Evolutionary conservation across 2,797 vertebrate species (phyloP).

Genomic region (Decapterus maruadsi): DNA sequence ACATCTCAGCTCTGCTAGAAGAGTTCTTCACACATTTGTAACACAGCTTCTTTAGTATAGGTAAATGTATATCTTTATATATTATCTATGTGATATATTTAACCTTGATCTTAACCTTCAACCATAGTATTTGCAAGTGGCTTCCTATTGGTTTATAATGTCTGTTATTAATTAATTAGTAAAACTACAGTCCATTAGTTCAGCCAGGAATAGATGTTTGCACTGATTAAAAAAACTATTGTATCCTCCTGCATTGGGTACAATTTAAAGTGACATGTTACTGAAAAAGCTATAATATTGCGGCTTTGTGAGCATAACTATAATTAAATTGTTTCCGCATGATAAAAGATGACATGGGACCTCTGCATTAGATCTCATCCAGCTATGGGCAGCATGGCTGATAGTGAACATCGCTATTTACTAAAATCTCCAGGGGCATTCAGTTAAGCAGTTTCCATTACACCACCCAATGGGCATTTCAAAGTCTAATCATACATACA

Average conservation of each 20-base stretch:
- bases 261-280: background rate
- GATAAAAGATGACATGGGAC: constrained; percentile 1
- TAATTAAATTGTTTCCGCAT: constrained; percentile 11
- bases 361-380: background rate
- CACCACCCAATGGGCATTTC: constrained; percentile 30
- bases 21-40: constrained; percentile 16
- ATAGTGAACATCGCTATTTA: constrained; percentile 30
- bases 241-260: background rate
- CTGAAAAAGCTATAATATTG: background rate
- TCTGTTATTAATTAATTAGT: background rate
- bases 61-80: no score
- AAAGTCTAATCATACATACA: constrained; percentile 32
- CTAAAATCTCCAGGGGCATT: constrained; percentile 30
- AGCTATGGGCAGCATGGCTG: background rate
- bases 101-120: no score
- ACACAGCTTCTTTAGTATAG: background rate
- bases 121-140: background rate
- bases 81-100: no score
- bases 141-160: background rate
- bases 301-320: background rate
- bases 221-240: background rate
- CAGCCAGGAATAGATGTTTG: background rate
- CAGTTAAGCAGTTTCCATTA: constrained; percentile 39
- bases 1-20: constrained; percentile 4
- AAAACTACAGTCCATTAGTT: background rate